Evolutionary conservation across 2,797 vertebrate species (phyloP), one percentile per base, ranked within the genome.

Genomic region (Stomatorhinus walkeri): DNA sequence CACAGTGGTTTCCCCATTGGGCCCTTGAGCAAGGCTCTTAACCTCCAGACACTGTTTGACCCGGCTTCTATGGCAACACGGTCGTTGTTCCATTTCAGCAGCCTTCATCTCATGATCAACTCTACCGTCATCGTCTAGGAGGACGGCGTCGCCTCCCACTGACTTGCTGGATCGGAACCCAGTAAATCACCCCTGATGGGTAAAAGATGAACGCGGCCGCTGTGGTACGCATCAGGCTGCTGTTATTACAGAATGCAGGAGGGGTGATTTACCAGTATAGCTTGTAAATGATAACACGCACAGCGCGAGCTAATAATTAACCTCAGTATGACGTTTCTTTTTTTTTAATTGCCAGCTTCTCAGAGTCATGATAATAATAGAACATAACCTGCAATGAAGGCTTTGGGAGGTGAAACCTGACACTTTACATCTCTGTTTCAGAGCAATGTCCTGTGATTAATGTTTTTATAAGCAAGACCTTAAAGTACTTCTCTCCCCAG

Each of bases 391-490:
- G 7, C 6, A 79, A 81, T 81, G 40, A 81, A 46, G 16, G 28
- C 7, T 54, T 54, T 88, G 87, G 81, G 89, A 88, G 91, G 88
- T 89, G 85, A 89, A 89, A 72, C 64, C 28, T 36, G 91, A 90
- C 91, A 91, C 93, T 94, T 92, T 91, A 92, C 91, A 92, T 87
- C 91, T 89, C 46, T 88, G 89, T 91, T 94, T 93, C 92, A 93
- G 91, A 92, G 91, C 90, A 90, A 91, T 87, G 92, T 91, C 92
- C 90, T 89, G 88, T 96, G 95, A 96, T 96, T 95, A 94, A 96
- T 96, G 95, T 94, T 96, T 96, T 95, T 95, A 94, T 95, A 95
- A 96, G 94, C 93, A 94, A 95, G 95, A 95, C 94, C 95, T 95
- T 95, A 95, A 94, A 93, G 93, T 91, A 92, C 91, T 90, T 93